Percentiles rank a stretch among this genome's conserved stretches.
Evolutionary conservation across 2,113 vertebrate species (phyloP).

Genomic region (Urocynchramus pylzowi): DNA sequence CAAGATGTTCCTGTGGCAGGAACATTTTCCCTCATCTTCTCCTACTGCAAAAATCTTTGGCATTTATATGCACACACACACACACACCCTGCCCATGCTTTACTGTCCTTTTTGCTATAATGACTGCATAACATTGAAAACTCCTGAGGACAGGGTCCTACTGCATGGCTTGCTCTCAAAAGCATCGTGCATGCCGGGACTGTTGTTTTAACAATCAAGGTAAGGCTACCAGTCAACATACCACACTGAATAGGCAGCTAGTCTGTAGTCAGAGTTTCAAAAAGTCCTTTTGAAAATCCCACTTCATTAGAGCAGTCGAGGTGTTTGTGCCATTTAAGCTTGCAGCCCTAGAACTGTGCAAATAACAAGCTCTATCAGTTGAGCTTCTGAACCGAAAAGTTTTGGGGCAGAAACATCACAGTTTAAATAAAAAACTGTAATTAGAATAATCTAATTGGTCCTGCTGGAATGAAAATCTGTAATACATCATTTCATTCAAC

Average conservation of each 20-base stretch:
- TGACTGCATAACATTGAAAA: not conserved
- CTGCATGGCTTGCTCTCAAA: not conserved
- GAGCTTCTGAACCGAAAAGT: not conserved
- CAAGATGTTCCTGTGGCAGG: not conserved
- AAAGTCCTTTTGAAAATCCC: not conserved
- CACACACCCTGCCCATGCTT: slow-evolving; percentile 8
- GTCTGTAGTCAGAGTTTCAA: not conserved
- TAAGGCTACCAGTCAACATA: slow-evolving; percentile 13
- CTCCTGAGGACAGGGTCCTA: slow-evolving; percentile 22
- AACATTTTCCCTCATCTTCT: slow-evolving; percentile 9
- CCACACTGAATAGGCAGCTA: not conserved
- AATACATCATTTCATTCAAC: not conserved
- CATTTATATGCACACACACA: not conserved
- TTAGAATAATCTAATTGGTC: not conserved
- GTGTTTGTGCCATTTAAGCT: not conserved
- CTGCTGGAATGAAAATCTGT: not conserved
- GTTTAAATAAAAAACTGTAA: not conserved
- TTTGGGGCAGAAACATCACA: not conserved
- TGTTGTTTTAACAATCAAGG: slow-evolving; percentile 21
- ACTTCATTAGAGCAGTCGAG: not conserved
- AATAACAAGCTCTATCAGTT: not conserved
- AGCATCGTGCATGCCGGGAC: accelerated
- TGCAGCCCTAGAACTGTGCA: not conserved
- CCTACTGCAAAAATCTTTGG: slow-evolving; percentile 28
- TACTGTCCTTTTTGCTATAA: slow-evolving; percentile 11